Evolutionary conservation across 92 coral and sea anemone species (phyloP).

Genomic region (Galaxea fascicularis): DNA sequence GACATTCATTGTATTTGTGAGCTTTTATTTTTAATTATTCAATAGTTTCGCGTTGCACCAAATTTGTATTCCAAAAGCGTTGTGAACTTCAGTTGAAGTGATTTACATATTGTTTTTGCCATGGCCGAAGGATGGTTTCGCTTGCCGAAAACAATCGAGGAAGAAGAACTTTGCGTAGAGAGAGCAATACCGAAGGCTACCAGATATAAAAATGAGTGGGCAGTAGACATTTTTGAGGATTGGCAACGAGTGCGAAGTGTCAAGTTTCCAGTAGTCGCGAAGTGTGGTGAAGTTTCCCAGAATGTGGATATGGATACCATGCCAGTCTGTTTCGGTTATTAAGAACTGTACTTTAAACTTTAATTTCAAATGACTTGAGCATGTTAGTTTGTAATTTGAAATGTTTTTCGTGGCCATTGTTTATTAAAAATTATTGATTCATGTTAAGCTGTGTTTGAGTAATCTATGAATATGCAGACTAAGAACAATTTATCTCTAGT

Average conservation of each 20-base stretch:
- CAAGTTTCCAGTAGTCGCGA: conserved; percentile 26
- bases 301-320: conserved; percentile 39
- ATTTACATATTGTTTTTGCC: conserved; percentile 24
- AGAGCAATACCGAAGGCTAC: no score
- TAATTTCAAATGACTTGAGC: conserved; percentile 31
- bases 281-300: conserved; percentile 31
- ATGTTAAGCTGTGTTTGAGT: conserved; percentile 34
- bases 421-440: conserved; percentile 36
- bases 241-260: conserved; percentile 33
- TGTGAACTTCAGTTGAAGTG: conserved; percentile 33
- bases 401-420: conserved; percentile 49
- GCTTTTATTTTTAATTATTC: conserved; percentile 6
- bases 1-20: no score
- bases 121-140: no score
- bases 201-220: neutral
- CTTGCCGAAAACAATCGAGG: no score
- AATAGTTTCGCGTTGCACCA: conserved; percentile 38
- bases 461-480: conserved; percentile 34
- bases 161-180: no score
- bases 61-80: conserved; percentile 33
- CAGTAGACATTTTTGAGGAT: conserved; percentile 48
- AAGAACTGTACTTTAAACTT: neutral
- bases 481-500: conserved; percentile 26
- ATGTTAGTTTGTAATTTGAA: conserved; percentile 41
- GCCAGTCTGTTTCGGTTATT: conserved; percentile 6